phyloP scores from a whole-genome alignment of 2,888 invertebrate genomes.

The Brenthis hecate region DNA sequence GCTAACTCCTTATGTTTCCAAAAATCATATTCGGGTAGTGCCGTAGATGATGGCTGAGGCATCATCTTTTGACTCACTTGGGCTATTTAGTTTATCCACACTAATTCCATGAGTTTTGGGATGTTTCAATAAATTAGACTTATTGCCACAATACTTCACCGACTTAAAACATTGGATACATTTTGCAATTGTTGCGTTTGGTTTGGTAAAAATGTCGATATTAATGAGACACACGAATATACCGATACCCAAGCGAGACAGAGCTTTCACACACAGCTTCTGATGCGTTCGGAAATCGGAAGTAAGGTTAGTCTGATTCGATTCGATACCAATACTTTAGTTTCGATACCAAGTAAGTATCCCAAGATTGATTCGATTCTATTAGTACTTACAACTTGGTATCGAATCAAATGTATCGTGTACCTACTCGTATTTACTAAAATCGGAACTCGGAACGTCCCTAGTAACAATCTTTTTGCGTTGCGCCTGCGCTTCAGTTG shows the following conservation, averaged over 20 bases:
- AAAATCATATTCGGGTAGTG: too few relatives aligned
- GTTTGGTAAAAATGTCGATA: slow-evolving; percentile 27
- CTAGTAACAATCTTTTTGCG: neutral
- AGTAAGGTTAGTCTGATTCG: slow-evolving; percentile 21
- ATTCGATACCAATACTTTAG: slow-evolving; percentile 40
- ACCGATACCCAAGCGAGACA: too few relatives aligned
- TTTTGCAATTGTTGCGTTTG: slow-evolving; percentile 27
- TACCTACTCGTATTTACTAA: slow-evolving; percentile 33
- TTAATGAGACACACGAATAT: neutral
- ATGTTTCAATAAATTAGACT: too few relatives aligned
- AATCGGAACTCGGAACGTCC: slow-evolving; percentile 27
- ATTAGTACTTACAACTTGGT: slow-evolving; percentile 23
- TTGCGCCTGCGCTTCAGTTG: neutral
- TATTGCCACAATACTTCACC: neutral
- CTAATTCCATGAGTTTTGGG: too few relatives aligned
- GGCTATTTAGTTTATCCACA: too few relatives aligned
- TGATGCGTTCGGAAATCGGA: too few relatives aligned
- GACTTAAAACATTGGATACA: slow-evolving; percentile 29
- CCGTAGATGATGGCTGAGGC: too few relatives aligned
- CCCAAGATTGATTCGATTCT: slow-evolving; percentile 38
- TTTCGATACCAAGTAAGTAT: slow-evolving; percentile 41
- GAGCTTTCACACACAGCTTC: too few relatives aligned
- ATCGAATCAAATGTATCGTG: slow-evolving; percentile 37
- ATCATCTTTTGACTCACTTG: too few relatives aligned
- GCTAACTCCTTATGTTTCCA: too few relatives aligned